Conservation (phyloP, 2,888 invertebrate genomes). For the Ennomos quercinarius region DNA sequence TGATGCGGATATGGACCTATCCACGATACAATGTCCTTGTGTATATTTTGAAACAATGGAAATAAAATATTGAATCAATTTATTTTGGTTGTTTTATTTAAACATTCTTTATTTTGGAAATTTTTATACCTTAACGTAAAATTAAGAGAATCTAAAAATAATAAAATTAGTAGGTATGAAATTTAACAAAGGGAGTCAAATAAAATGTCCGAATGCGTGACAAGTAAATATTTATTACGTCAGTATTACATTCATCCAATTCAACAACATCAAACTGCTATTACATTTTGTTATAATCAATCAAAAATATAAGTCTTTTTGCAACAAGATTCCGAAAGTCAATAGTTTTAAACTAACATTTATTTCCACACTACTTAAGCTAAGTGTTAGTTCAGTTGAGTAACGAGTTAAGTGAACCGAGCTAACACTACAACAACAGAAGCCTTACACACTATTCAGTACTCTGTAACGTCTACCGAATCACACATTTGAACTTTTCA, state of each 20-base stretch:
- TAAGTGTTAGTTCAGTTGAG: slow-evolving; percentile 29
- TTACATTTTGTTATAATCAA: slow-evolving; percentile 32
- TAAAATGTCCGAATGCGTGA: slow-evolving; percentile 18
- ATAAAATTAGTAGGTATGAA: no score
- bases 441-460: slow-evolving; percentile 52
- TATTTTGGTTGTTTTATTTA: slow-evolving; percentile 49
- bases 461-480: slow-evolving; percentile 48
- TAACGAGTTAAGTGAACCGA: slow-evolving; percentile 16
- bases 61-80: slow-evolving; percentile 83
- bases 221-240: slow-evolving; percentile 32
- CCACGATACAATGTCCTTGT: slow-evolving; percentile 81
- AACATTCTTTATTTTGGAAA: no score
- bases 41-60: slow-evolving; percentile 85
- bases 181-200: slow-evolving; percentile 1
- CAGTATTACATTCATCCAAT: slow-evolving; percentile 33
- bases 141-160: no score
- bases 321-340: slow-evolving; percentile 31
- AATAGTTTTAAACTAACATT: slow-evolving; percentile 23
- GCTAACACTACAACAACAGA: slow-evolving; percentile 27
- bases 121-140: no score
- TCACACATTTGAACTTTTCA: slow-evolving; percentile 72
- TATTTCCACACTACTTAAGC: slow-evolving; percentile 22
- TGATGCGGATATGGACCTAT: slow-evolving; percentile 72
- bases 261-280: slow-evolving; percentile 32
- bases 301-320: slow-evolving; percentile 41